Evolutionary conservation across 2,888 invertebrate species (phyloP), one percentile per base, ranked within the genome.

Genomic region (Agrilus biguttatus): DNA sequence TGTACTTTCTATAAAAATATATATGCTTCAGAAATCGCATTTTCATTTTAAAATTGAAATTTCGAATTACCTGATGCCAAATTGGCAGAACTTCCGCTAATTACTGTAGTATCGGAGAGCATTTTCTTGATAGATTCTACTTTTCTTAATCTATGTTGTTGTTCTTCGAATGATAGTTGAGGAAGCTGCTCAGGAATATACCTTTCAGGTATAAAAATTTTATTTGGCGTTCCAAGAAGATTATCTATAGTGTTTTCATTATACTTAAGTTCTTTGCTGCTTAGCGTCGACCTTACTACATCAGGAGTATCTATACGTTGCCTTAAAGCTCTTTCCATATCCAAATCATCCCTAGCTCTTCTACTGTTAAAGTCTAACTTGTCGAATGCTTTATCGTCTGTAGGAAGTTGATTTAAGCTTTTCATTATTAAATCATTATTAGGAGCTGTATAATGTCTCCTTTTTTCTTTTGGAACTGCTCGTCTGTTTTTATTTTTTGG

Each of bases 111-210:
- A 57, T 85, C 80, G 0, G 89, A 81, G 13, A 92, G 72, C 86
- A 92, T 88, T 65, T 87, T 89, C 61, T 89, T 83, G 49, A 92
- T 91, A 10, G 85, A 83, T 60, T 91, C 90, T 5, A 90, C 89
- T 68, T 91, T 91, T 62, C 88, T 84, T 59, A 78, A 75, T 12
- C 91, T 73, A 49, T 83, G 80, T 56, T 82, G 78, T 59, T 85
- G 83, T 59, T 92, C 91, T 58, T 89, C 89, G 1, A 83, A 83
- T 1, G 86, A 80, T 37, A 88, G 65, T 63, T 88, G 86, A 51
- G 90, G 90, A 49, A 85, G 80, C 71, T 86, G 84, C 63, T 92
- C 91, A 17, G 91, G 90, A 53, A 91, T 83, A 58, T 92, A 92
- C 51, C 92, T 74, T 67, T 92, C 91, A 0, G 92, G 92, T 55